These are phyloP conservation scores for Xylota sylvarum DNA, from an alignment of 2,888 invertebrate species.

Conservation along the genomic window DNA sequence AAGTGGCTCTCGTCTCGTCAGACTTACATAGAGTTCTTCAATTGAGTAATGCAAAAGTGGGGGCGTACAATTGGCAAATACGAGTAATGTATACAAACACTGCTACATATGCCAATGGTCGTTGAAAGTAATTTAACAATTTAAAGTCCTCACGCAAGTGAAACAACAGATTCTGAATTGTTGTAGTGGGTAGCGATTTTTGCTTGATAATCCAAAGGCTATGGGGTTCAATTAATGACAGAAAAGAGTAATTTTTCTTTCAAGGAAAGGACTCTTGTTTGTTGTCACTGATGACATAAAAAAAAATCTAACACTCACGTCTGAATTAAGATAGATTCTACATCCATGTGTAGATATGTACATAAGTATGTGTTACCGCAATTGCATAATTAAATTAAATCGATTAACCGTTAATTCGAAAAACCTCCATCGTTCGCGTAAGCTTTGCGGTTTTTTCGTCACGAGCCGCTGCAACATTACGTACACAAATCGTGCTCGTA, in stretches of 20 bases:
- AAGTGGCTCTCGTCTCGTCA: slow-evolving; percentile 44
- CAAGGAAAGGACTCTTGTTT: not conserved
- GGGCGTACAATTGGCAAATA: slow-evolving; percentile 57
- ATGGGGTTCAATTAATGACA: not conserved
- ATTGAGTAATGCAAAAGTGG: slow-evolving; percentile 56
- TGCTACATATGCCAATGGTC: slow-evolving; percentile 16
- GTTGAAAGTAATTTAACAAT: slow-evolving; percentile 68
- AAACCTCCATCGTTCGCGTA: slow-evolving; percentile 3
- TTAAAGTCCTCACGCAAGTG: slow-evolving; percentile 72
- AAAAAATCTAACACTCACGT: no score
- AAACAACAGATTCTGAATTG: slow-evolving; percentile 59
- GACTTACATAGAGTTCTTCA: slow-evolving; percentile 42
- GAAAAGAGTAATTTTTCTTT: not conserved
- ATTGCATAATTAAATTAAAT: not conserved
- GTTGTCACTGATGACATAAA: no score
- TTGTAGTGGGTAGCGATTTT: not conserved
- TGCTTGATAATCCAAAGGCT: not conserved
- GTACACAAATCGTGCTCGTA: not conserved
- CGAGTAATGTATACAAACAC: not conserved
- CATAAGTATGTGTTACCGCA: not conserved
- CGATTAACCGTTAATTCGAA: not conserved
- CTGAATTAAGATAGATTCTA: no score
- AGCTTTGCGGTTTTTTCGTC: slow-evolving; percentile 9
- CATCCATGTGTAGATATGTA: no score
- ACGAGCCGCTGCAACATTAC: slow-evolving; percentile 18